Percentiles rank a stretch among this genome's conserved stretches.
Evolutionary conservation across 2,797 vertebrate genomes (phyloP).

Genomic region (Cacajao melanocephalus): DNA sequence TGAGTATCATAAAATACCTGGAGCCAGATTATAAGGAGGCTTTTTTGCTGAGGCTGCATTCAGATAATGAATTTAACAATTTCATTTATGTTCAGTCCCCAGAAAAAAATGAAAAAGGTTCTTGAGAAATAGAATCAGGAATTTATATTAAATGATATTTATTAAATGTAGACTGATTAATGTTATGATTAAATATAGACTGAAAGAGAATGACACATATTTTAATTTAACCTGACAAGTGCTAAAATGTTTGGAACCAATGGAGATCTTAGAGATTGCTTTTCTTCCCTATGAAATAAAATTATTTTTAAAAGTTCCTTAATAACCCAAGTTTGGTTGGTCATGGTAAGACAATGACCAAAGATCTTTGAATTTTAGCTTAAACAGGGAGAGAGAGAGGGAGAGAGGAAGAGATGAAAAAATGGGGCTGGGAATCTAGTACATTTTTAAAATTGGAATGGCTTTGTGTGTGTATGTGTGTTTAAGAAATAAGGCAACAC

Average conservation of each 20-base stretch:
- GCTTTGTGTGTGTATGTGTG: background rate
- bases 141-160: background rate
- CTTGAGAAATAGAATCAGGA: background rate
- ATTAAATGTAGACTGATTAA: background rate
- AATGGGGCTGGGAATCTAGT: background rate
- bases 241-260: background rate
- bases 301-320: background rate
- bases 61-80: background rate
- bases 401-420: rapidly evolving
- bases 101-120: background rate
- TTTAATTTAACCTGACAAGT: background rate
- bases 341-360: background rate
- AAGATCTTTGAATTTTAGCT: background rate
- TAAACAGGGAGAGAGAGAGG: background rate
- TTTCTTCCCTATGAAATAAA: background rate
- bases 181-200: background rate
- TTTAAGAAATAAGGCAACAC: background rate
- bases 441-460: background rate
- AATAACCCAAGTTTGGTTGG: background rate
- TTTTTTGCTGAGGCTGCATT: background rate
- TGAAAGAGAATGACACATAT: background rate
- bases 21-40: background rate
- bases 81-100: background rate
- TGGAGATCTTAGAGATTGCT: background rate
- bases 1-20: background rate